Percentiles rank a stretch among this genome's conserved stretches.
These are phyloP conservation scores for Andrena marginata DNA, from an alignment of 2,888 invertebrate genomes.

Conservation along the genomic window DNA sequence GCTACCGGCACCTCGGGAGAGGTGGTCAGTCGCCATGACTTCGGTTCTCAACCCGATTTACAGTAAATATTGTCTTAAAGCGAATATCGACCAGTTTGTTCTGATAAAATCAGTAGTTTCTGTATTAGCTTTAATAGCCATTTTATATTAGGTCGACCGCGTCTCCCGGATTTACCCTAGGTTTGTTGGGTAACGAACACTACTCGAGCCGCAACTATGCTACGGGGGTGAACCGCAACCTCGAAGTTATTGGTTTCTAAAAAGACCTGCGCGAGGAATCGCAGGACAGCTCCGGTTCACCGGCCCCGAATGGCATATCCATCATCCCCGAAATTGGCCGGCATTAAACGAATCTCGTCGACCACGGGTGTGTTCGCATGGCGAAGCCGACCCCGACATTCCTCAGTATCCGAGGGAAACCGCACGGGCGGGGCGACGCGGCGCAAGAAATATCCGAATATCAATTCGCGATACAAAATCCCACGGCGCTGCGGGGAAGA, in stretches of 20 bases:
- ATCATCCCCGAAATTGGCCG: constrained; percentile 31
- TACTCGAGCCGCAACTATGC: not conserved
- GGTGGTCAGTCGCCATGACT: no score
- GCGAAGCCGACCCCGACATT: not conserved
- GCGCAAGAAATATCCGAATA: constrained; percentile 40
- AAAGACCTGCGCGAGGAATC: not conserved
- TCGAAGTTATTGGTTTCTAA: not conserved
- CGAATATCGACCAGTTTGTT: no score
- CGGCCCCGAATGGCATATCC: not conserved
- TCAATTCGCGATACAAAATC: constrained; percentile 54
- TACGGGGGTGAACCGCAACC: no score
- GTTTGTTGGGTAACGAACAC: not conserved
- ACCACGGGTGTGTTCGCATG: not conserved
- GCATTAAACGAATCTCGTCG: constrained; percentile 19
- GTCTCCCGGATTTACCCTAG: no score
- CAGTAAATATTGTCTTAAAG: no score
- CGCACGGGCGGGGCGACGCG: not conserved
- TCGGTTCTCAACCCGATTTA: no score
- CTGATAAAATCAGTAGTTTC: no score
- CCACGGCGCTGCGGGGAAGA: constrained; percentile 14
- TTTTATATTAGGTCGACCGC: no score
- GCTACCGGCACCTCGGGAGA: no score
- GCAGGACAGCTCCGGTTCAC: not conserved
- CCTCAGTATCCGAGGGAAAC: not conserved
- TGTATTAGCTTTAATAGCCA: no score